Evolutionary conservation across 1,140 invertebrate genomes (phyloP).

Genomic region (Delia radicum): DNA sequence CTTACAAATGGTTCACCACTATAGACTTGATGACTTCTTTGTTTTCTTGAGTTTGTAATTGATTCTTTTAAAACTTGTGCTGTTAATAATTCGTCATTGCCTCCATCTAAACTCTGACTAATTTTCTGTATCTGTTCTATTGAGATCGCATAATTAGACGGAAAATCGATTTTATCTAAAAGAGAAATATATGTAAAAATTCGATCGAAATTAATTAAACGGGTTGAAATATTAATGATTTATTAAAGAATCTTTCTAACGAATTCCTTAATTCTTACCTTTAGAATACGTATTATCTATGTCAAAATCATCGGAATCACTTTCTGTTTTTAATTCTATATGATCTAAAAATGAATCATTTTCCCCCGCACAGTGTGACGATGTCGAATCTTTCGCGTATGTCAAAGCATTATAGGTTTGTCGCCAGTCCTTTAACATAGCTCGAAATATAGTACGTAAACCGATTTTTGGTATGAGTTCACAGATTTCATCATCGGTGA

Average conservation of each 20-base stretch:
- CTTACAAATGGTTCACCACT: constrained; percentile 1
- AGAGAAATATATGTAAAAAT: not conserved
- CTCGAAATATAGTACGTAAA: constrained; percentile 32
- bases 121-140: not conserved
- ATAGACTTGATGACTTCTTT: not conserved
- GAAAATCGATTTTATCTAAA: not conserved
- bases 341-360: constrained; percentile 12
- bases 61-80: not conserved
- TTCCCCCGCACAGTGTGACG: not conserved
- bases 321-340: constrained; percentile 5
- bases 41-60: not conserved
- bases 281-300: not conserved
- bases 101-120: not conserved
- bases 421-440: constrained; percentile 27
- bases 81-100: not conserved
- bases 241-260: no score
- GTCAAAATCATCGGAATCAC: constrained; percentile 1
- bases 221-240: no score
- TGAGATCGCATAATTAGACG: no score
- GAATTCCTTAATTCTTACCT: not conserved
- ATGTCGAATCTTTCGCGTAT: not conserved
- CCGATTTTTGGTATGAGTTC: constrained; percentile 34
- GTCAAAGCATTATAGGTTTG: not conserved
- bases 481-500: constrained; percentile 26
- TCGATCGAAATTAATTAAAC: not conserved